Percentiles rank a stretch among this genome's conserved stretches.
These are phyloP conservation scores for Caerostris darwini DNA, from an alignment of 1,140 invertebrate genomes.

Conservation along the genomic window DNA sequence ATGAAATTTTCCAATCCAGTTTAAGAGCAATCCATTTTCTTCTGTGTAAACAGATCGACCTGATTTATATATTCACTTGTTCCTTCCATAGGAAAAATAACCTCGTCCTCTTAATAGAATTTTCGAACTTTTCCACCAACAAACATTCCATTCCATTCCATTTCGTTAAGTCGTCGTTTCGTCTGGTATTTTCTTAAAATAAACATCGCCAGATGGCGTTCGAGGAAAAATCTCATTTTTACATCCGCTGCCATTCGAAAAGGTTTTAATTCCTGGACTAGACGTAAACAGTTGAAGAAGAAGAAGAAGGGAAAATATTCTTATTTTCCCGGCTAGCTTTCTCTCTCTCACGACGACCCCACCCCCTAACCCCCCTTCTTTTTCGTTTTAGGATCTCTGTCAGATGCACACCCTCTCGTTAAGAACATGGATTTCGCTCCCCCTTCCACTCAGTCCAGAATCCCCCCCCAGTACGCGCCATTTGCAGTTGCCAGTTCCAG, in stretches of 20 bases:
- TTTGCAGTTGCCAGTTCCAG: slow-evolving; percentile 72
- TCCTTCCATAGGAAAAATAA: slow-evolving; percentile 27
- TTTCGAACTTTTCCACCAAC: slow-evolving; percentile 12
- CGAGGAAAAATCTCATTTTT: slow-evolving; percentile 63
- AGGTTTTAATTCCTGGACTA: slow-evolving; percentile 74
- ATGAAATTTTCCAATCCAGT: background rate
- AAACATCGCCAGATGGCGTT: slow-evolving; percentile 72
- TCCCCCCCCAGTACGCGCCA: slow-evolving; percentile 27
- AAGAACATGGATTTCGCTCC: slow-evolving; percentile 63
- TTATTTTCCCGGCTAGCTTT: slow-evolving; percentile 23
- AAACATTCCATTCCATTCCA: slow-evolving; percentile 17
- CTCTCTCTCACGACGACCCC: background rate
- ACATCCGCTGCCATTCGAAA: slow-evolving; percentile 67
- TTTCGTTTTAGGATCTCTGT: slow-evolving; percentile 64
- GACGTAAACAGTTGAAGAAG: slow-evolving; percentile 72
- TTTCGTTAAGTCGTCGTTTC: slow-evolving; percentile 4
- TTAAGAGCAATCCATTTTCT: slow-evolving; percentile 58
- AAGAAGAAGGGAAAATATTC: slow-evolving; percentile 67
- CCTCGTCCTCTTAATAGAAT: slow-evolving; percentile 47
- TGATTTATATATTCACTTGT: slow-evolving; percentile 56
- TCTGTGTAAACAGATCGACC: slow-evolving; percentile 46
- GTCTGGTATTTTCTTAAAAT: slow-evolving; percentile 58
- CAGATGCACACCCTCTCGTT: slow-evolving; percentile 69
- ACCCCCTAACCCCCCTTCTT: background rate
- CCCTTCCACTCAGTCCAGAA: background rate